Evolutionary conservation across 1,140 invertebrate genomes (phyloP).

Genomic region (Hylaeus anthracinus): DNA sequence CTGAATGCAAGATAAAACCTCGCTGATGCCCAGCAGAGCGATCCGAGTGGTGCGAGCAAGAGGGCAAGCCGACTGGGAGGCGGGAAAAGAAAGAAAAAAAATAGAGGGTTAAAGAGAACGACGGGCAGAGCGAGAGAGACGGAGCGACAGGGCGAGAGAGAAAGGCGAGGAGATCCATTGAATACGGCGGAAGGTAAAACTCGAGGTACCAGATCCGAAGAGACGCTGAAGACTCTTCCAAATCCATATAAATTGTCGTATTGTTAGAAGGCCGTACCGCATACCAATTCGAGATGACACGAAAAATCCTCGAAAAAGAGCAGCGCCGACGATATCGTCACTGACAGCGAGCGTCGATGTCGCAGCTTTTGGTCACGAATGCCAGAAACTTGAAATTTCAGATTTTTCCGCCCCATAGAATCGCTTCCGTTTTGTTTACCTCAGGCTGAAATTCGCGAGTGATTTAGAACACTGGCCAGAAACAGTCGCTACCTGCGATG

Average conservation of each 20-base stretch:
- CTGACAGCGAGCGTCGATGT: background rate
- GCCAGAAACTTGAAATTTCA: background rate
- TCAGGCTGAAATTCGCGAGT: background rate
- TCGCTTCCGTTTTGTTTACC: background rate
- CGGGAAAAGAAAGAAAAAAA: slow-evolving; percentile 59
- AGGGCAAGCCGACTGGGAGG: slow-evolving; percentile 31
- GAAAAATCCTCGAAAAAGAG: slow-evolving; percentile 66
- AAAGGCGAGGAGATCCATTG: slow-evolving; percentile 70
- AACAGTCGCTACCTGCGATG: no score
- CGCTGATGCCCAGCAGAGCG: slow-evolving; percentile 72
- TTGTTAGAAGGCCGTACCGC: slow-evolving; percentile 74
- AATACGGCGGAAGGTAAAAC: slow-evolving; percentile 79
- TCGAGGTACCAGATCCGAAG: slow-evolving; percentile 74
- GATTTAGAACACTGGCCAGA: no score
- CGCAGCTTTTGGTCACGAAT: no score
- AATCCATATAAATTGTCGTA: slow-evolving; percentile 81
- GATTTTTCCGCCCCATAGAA: background rate
- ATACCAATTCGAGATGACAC: slow-evolving; percentile 76
- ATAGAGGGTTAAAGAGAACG: slow-evolving; percentile 57
- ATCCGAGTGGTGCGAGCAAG: slow-evolving; percentile 64
- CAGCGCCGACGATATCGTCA: slow-evolving; percentile 19
- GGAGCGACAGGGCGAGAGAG: slow-evolving; percentile 28
- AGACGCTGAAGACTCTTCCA: slow-evolving; percentile 75
- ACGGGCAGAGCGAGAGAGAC: slow-evolving; percentile 47
- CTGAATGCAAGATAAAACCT: slow-evolving; percentile 77